Evolutionary conservation across 2,113 vertebrate species (phyloP), one percentile per base, ranked within the genome.

Genomic region (Syngnathus scovelli): DNA sequence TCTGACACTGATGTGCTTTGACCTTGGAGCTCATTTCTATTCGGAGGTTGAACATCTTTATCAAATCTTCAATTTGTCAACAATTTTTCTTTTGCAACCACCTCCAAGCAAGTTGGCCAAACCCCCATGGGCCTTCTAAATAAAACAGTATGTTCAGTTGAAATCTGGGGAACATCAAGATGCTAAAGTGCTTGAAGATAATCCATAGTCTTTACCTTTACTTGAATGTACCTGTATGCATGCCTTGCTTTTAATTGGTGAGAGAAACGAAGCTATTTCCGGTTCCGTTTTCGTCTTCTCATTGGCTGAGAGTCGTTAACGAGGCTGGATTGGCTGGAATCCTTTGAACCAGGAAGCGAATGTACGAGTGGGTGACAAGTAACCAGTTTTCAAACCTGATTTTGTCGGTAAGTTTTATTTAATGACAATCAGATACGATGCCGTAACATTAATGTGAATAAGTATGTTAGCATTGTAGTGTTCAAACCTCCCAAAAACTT

Each of bases 261-360:
- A 61, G 18, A 13, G 18, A 41, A 41, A 6, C 4, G 11, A 16
- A 2, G 18, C 39, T 60, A 15, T 44, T 77, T 72, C 65, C 51
- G 51, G 64, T 64, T 72, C 63, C 55, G 37, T 70, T 11, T 51
- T 21, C 4, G 64, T 0, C 21, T 7, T 67, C 0, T 67, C 69
- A 87, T 88, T 86, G 82, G 84, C 54, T 48, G 1, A 18, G 4
- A 1, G 5, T 2, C 1, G 13, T 10, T 59, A 61, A 21, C 16
- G n/a, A 7, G 60, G 8, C 7, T 19, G 12, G 83, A 85, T 87
- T 86, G 86, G 86, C 61, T 13, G n/a, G 48, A 1, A 62, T 6
- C 63, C 33, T 5, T 0, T 6, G 0, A 64, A 70, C 83, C 37
- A 72, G 80, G 77, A 66, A 80, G 77, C 61, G 48, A 65, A 48